Conservation (phyloP, 2,888 invertebrate genomes). For the Cerastis rubricosa region DNA sequence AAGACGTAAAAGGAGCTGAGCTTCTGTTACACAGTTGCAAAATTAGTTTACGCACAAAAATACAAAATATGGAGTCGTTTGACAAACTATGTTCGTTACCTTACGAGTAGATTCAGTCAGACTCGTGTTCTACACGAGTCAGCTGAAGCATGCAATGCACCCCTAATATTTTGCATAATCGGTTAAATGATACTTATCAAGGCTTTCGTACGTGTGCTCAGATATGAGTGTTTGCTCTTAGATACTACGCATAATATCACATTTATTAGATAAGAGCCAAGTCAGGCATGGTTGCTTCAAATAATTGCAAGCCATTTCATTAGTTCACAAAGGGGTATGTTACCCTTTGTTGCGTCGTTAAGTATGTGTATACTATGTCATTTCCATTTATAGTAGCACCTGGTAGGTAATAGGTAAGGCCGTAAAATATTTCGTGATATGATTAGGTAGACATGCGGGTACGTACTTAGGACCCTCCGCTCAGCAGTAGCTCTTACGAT, state of each 20-base stretch:
- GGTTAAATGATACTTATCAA: constrained; percentile 43
- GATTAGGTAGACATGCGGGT: not conserved
- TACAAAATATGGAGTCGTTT: too few relatives aligned
- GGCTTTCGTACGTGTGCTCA: constrained; percentile 17
- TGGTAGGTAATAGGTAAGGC: not conserved
- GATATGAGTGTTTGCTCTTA: constrained; percentile 51
- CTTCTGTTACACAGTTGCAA: not conserved
- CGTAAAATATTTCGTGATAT: not conserved
- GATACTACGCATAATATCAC: constrained; percentile 33
- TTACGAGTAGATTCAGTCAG: not conserved
- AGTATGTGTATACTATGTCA: constrained; percentile 10
- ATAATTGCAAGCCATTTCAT: constrained; percentile 70
- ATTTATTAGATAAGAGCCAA: constrained; percentile 71
- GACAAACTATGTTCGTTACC: not conserved
- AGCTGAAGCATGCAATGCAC: constrained; percentile 25
- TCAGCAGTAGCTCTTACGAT: not conserved
- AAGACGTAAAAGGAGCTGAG: not conserved
- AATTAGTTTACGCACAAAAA: not conserved
- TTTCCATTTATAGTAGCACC: constrained; percentile 1
- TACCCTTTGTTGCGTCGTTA: constrained; percentile 50
- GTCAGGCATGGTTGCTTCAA: constrained; percentile 73
- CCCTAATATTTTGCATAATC: constrained; percentile 29
- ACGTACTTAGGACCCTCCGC: not conserved
- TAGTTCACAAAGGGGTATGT: constrained; percentile 54
- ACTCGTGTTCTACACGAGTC: constrained; percentile 25